These are phyloP conservation scores for Lepisosteus oculatus DNA, from an alignment of 2,113 vertebrate species.

Conservation along the genomic window DNA sequence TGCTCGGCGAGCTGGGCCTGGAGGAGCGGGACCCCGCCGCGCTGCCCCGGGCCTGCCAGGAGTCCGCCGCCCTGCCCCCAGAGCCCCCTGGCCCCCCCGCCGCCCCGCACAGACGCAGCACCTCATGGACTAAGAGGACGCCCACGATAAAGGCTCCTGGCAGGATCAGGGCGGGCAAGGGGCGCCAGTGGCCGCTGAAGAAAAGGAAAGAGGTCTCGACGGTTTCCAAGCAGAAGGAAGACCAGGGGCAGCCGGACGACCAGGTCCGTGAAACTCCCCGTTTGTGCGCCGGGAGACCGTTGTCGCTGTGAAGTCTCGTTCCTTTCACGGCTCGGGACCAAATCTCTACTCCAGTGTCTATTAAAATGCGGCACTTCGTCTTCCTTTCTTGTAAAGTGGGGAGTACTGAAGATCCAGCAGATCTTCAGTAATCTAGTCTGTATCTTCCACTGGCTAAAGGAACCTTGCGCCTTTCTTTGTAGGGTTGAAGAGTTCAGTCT, in stretches of 20 bases:
- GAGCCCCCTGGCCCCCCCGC: constrained; percentile 5
- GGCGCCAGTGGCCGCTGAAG: constrained; percentile 46
- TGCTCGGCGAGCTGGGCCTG: constrained; percentile 66
- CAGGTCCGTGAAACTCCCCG: constrained; percentile 2
- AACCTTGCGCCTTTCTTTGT: too few relatives aligned
- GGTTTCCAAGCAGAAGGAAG: constrained; percentile 58
- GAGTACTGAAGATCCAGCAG: too few relatives aligned
- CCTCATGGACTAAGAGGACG: constrained; percentile 33
- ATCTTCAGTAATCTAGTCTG: too few relatives aligned
- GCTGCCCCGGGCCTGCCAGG: constrained; percentile 3
- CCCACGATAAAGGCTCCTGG: constrained; percentile 51
- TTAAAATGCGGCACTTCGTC: too few relatives aligned
- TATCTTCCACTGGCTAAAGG: too few relatives aligned
- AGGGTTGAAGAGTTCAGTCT: too few relatives aligned
- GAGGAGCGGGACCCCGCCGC: constrained; percentile 50
- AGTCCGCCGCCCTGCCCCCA: constrained; percentile 23
- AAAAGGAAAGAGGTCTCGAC: constrained; percentile 59
- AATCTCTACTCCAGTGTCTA: too few relatives aligned
- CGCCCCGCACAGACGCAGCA: constrained; percentile 9
- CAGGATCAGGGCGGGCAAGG: constrained; percentile 57
- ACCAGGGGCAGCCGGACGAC: not conserved
- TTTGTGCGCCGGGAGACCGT: too few relatives aligned
- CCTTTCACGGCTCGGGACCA: too few relatives aligned
- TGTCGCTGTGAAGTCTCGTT: too few relatives aligned
- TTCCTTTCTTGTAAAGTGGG: too few relatives aligned